Base-by-base conservation (phyloP, 1,140 invertebrate species). In the Agrilus planipennis region DNA sequence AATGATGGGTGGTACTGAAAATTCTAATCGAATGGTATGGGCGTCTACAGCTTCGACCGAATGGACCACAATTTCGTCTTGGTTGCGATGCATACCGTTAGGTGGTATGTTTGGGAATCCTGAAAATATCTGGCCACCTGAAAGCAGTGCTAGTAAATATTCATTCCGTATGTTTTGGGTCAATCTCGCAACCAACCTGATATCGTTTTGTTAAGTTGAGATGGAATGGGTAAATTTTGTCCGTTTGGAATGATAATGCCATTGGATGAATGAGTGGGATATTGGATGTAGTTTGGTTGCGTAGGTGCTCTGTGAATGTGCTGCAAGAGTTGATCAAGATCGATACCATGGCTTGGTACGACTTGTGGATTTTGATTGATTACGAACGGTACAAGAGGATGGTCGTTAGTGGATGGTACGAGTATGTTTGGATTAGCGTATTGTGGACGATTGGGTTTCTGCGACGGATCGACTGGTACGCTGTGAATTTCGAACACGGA, bases 1-100 rank as follows among this genome's bases (percentile, higher is more conserved):
- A 45, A 87, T 74, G 1, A 89, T 67, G 20, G 72, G 64, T 1
- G 88, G 84, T 9, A 91, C 76, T 5, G 77, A 79, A 58, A 91
- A 89, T 2, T 85, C 71, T 41, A 91, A 71, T 45, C 83, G 76
- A 2, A 89, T 75, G 23, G 81, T 81, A 18, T 77, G 75, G 1
- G 81, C 73, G 48, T 88, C 83, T 19, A 89, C 65, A 10, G 84
- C 73, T 62, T 84, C 75, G 39, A 86, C 47, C 1, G 72, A 70
- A 39, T 84, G 71, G 6, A 77, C 68, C 2, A 56, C 62, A 19
- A 77, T 60, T 40, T 72, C 71, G 43, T 73, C 67, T 27, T 47
- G 44, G 9, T 45, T 48, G 39, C 50, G 55, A 6, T 41, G 38
- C n/a, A 36, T 21, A 1, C 28, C 39, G 23, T 17, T 16, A 19